Evolutionary conservation across 1,140 invertebrate genomes (phyloP).

Genomic region (Chrysopa pallens): DNA sequence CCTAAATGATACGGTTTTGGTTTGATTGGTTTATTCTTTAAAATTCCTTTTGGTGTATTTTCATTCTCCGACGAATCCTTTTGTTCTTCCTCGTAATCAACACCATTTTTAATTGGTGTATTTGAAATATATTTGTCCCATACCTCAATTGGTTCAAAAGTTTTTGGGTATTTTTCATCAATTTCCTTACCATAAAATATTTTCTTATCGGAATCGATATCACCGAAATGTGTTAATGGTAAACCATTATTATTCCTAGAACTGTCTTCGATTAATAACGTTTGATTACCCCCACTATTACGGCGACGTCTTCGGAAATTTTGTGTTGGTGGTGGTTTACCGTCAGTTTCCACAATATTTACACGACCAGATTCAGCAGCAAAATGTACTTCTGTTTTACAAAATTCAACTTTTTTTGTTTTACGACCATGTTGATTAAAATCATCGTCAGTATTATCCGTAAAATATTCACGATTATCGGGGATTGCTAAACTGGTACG

Average conservation of each 20-base stretch:
- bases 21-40: slow-evolving; percentile 50
- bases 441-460: slow-evolving; percentile 13
- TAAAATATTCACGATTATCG: slow-evolving; percentile 15
- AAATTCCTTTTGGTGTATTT: slow-evolving; percentile 41
- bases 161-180: slow-evolving; percentile 3
- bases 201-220: slow-evolving; percentile 28
- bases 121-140: slow-evolving; percentile 3
- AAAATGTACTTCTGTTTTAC: slow-evolving; percentile 73
- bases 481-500: slow-evolving; percentile 24
- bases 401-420: slow-evolving; percentile 63
- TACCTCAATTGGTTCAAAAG: slow-evolving; percentile 4
- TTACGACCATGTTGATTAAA: slow-evolving; percentile 22
- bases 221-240: slow-evolving; percentile 30
- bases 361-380: slow-evolving; percentile 64
- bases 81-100: slow-evolving; percentile 23
- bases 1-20: slow-evolving; percentile 48
- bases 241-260: slow-evolving; percentile 17
- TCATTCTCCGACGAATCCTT: slow-evolving; percentile 20
- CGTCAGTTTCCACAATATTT: slow-evolving; percentile 72
- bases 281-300: slow-evolving; percentile 18
- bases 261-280: slow-evolving; percentile 10
- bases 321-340: slow-evolving; percentile 63
- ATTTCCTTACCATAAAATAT: slow-evolving; percentile 13
- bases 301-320: slow-evolving; percentile 48
- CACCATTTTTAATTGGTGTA: slow-evolving; percentile 15